Evolutionary conservation across 1,140 invertebrate genomes (phyloP).

Genomic region (Diorhabda sublineata): DNA sequence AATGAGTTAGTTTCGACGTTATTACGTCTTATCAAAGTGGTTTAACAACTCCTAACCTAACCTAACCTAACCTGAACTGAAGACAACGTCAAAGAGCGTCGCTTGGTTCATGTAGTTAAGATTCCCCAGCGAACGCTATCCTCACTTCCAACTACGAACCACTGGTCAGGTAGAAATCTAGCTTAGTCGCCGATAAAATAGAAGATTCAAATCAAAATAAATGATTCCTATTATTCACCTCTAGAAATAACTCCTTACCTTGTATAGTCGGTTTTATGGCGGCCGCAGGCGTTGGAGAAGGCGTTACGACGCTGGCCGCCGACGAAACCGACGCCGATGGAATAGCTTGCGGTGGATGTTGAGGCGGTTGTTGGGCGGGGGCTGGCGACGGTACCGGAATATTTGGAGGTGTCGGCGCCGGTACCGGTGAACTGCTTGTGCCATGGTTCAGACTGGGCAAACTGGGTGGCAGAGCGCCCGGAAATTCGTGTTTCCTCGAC

Average conservation of each 20-base stretch:
- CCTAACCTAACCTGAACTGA: too few relatives aligned
- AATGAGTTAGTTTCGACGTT: too few relatives aligned
- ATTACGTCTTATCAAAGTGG: too few relatives aligned
- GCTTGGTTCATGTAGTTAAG: too few relatives aligned
- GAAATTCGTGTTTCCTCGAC: conserved; percentile 54
- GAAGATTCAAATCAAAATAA: too few relatives aligned
- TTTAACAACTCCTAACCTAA: too few relatives aligned
- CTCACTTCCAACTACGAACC: too few relatives aligned
- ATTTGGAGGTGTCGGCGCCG: conserved; percentile 44
- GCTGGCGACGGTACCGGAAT: conserved; percentile 54
- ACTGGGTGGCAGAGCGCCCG: conserved; percentile 48
- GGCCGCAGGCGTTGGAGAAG: conserved; percentile 26
- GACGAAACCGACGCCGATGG: conserved; percentile 33
- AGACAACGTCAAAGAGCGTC: too few relatives aligned
- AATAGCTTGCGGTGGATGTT: conserved; percentile 40
- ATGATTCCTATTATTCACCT: too few relatives aligned
- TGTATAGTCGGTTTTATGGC: conserved; percentile 25
- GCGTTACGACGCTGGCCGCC: conserved; percentile 25
- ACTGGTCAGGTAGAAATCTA: too few relatives aligned
- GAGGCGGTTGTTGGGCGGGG: conserved; percentile 48
- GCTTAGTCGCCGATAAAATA: too few relatives aligned
- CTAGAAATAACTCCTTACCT: conserved; percentile 5
- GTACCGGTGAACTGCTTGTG: conserved; percentile 41
- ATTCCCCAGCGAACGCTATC: too few relatives aligned
- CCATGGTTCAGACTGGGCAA: conserved; percentile 42